These are phyloP conservation scores for Sphaeramia orbicularis DNA, from an alignment of 2,797 vertebrate genomes.

Conservation along the genomic window DNA sequence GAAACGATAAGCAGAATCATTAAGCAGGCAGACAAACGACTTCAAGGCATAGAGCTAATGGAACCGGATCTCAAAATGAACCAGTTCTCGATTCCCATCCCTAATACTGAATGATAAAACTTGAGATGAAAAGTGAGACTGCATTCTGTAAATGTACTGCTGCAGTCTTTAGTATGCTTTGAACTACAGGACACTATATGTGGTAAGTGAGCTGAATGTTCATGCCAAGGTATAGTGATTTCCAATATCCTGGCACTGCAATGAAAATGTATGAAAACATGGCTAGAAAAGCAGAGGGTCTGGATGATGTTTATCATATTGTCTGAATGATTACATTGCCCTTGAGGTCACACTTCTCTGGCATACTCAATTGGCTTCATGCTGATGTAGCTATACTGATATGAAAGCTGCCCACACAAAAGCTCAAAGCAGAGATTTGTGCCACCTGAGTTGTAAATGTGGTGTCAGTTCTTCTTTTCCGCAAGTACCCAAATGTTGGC, in stretches of 20 bases:
- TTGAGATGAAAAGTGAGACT: conserved; percentile 7
- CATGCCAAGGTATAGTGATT: neutral
- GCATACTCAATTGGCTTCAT: conserved; percentile 9
- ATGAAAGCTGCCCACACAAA: conserved; percentile 33
- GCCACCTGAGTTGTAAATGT: conserved; percentile 36
- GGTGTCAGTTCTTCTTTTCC: conserved; percentile 37
- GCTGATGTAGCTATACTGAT: conserved; percentile 27
- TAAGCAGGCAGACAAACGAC: too few species aligned
- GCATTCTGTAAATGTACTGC: too few species aligned
- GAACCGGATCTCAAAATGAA: too few species aligned
- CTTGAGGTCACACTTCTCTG: conserved; percentile 25
- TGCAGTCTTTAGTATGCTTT: too few species aligned
- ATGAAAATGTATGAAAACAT: neutral
- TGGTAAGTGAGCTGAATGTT: neutral
- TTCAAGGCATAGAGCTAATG: too few species aligned
- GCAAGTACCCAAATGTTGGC: conserved; percentile 20
- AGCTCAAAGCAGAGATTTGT: conserved; percentile 26
- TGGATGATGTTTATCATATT: conserved; percentile 30
- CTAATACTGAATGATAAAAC: conserved; percentile 2
- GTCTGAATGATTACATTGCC: conserved; percentile 14
- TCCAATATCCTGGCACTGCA: neutral
- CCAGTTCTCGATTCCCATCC: too few species aligned
- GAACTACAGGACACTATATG: neutral
- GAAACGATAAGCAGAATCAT: too few species aligned
- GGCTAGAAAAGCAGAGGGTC: neutral